phyloP scores from a whole-genome alignment of 1,140 invertebrate species.

The Choristoneura fumiferana region DNA sequence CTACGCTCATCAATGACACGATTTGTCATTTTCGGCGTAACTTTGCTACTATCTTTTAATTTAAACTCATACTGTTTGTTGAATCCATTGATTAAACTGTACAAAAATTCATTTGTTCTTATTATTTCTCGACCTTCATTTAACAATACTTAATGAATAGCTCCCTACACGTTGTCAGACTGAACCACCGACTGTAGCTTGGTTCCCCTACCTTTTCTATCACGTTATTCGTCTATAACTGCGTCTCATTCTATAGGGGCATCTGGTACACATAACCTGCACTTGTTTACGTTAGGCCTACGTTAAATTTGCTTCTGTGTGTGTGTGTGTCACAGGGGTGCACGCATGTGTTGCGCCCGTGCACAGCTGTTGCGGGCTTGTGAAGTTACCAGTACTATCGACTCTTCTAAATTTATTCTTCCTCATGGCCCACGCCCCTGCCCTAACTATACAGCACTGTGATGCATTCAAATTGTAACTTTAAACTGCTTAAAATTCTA shows the following conservation, averaged over 20 bases:
- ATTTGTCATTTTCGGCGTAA: too few relatives aligned
- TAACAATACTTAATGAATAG: conserved; percentile 68
- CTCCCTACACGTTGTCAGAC: conserved; percentile 61
- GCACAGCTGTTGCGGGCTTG: conserved; percentile 72
- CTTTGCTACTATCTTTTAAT: too few relatives aligned
- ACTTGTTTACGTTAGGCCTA: conserved; percentile 70
- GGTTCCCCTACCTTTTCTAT: conserved; percentile 50
- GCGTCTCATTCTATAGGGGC: conserved; percentile 69
- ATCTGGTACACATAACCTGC: conserved; percentile 76
- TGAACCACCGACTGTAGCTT: conserved; percentile 46
- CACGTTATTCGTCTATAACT: conserved; percentile 41
- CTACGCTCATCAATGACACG: conserved; percentile 9
- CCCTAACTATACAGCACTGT: conserved; percentile 31
- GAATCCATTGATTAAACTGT: too few relatives aligned
- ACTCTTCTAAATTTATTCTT: conserved; percentile 74
- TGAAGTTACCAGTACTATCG: conserved; percentile 54
- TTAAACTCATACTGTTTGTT: too few relatives aligned
- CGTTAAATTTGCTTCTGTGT: conserved; percentile 41
- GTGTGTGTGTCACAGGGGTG: conserved; percentile 21
- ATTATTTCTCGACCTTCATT: conserved; percentile 65
- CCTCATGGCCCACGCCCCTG: conserved; percentile 69
- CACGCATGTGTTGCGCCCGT: conserved; percentile 35
- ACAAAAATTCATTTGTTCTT: conserved; percentile 45
- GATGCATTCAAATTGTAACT: conserved; percentile 49
- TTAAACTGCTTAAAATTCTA: conserved; percentile 54